Base-by-base conservation (phyloP, 2,113 vertebrate species). In the Zapornia atra region DNA sequence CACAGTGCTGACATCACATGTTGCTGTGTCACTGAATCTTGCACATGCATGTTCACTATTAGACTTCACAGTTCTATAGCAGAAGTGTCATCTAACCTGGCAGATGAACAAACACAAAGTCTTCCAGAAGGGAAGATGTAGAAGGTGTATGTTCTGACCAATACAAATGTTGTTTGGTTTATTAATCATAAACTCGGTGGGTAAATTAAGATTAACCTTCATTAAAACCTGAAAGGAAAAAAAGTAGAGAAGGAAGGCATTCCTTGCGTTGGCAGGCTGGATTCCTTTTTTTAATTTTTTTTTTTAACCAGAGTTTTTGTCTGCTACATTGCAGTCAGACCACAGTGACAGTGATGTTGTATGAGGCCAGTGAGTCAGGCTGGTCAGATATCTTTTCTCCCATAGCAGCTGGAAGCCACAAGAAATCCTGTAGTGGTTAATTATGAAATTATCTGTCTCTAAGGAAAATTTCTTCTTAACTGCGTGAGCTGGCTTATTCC, bases 381-480 rank as follows among this genome's bases (percentile, higher is more conserved):
- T 82, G 51, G 46, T 77, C 70, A 54, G 54, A 44, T 42, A 38
- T 71, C 29, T 94, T 82, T 92, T 60, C 57, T 61, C n/a, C 53
- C 6, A 5, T 29, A 76, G 57, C 42, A 82, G 81, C 86, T 97
- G 64, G 56, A 93, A 93, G 60, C 46, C 64, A 80, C 50, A 60
- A 93, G 71, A 93, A 93, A 94, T 70, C 38, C 82, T 70, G 75
- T 60, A 92, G 88, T 86, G 60, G 33, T 64, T 94, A 97, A 95
- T 95, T 96, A 96, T 36, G 48, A 94, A 96, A 94, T 96, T 88
- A 94, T 88, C 75, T 86, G 54, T 95, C 88, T 93, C 88, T 81
- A 60, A 96, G 85, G 96, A 93, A 85, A 93, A 94, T 66, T 63
- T 90, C 63, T 76, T 92, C 71, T 86, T 93, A 95, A 78, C 60